These are phyloP conservation scores for Parnassius mnemosyne DNA, from an alignment of 2,888 invertebrate genomes.

Conservation along the genomic window DNA sequence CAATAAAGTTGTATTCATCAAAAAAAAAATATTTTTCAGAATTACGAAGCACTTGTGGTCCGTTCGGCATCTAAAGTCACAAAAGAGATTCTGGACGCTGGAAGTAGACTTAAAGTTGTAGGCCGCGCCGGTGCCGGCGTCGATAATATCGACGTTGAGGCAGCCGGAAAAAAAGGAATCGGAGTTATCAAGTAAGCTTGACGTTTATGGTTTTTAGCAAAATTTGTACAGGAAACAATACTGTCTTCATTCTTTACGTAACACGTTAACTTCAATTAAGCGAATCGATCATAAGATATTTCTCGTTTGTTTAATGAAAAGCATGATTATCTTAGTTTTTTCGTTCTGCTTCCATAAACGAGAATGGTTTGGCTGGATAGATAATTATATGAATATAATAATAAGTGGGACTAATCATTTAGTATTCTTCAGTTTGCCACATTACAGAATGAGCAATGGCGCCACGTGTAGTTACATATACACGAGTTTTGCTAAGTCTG, in stretches of 20 bases:
- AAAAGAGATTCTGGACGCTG: slow-evolving; percentile 89
- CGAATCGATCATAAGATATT: too few relatives aligned
- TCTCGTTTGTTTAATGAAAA: too few relatives aligned
- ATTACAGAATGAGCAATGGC: too few relatives aligned
- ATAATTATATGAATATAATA: too few relatives aligned
- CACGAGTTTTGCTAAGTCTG: too few relatives aligned
- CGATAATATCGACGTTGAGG: slow-evolving; percentile 96
- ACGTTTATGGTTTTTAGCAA: background rate
- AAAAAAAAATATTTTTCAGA: slow-evolving; percentile 74
- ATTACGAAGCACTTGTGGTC: slow-evolving; percentile 94
- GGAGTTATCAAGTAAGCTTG: slow-evolving; percentile 94
- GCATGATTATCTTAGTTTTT: too few relatives aligned
- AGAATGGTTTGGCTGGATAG: too few relatives aligned
- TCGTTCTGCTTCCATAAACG: too few relatives aligned
- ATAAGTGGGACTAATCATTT: too few relatives aligned
- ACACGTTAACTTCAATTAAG: background rate
- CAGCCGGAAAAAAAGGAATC: slow-evolving; percentile 91
- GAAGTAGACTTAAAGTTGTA: slow-evolving; percentile 89
- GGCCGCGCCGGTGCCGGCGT: slow-evolving; percentile 99
- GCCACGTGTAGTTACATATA: too few relatives aligned
- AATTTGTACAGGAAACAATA: background rate
- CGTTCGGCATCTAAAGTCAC: slow-evolving; percentile 97
- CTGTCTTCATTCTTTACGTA: background rate
- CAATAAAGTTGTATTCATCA: too few relatives aligned
- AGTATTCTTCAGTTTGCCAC: too few relatives aligned